phyloP scores from a whole-genome alignment of 1,140 invertebrate species.

The Watersipora subatra region DNA sequence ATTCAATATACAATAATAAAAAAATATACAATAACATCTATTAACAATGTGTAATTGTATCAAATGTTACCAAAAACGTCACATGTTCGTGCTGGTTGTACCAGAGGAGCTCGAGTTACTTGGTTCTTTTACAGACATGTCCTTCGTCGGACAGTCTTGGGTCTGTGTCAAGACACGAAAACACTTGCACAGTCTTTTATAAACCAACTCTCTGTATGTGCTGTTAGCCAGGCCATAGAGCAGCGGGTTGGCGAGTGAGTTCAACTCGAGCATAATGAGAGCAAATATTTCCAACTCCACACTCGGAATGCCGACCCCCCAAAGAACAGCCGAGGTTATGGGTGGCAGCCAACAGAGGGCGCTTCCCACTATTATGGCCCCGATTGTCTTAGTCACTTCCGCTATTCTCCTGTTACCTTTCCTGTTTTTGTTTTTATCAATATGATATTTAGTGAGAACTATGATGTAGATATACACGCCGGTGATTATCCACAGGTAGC shows the following conservation, averaged over 20 bases:
- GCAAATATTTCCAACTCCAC: not conserved
- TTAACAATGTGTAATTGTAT: no score
- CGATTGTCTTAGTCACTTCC: not conserved
- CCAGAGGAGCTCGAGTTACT: no score
- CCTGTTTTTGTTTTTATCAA: not conserved
- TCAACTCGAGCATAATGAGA: not conserved
- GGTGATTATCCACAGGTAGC: not conserved
- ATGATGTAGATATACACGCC: not conserved
- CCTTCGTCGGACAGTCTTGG: no score
- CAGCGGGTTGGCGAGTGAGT: not conserved
- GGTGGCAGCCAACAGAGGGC: not conserved
- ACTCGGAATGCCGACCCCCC: not conserved
- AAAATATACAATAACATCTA: no score
- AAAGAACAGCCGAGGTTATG: not conserved
- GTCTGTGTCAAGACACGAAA: no score
- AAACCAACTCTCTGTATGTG: not conserved
- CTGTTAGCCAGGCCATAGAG: not conserved
- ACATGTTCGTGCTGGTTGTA: no score
- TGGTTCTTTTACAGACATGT: no score
- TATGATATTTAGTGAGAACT: not conserved
- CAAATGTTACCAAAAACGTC: no score
- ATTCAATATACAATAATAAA: no score
- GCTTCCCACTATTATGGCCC: not conserved
- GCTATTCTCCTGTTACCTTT: not conserved
- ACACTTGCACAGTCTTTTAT: no score